These are phyloP conservation scores for Palaemon carinicauda DNA, from an alignment of 1,140 invertebrate species.

Conservation along the genomic window DNA sequence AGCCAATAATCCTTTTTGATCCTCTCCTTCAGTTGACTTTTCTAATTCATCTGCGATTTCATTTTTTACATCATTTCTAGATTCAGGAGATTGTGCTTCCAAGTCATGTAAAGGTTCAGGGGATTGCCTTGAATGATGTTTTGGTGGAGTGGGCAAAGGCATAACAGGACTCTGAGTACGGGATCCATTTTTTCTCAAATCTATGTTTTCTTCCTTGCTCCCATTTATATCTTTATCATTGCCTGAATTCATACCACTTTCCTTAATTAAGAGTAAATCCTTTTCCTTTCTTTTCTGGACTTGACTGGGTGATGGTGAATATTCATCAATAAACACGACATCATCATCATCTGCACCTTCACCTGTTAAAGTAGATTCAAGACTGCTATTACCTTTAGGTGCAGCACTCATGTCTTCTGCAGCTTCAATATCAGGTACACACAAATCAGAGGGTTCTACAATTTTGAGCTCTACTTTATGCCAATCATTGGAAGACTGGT, in stretches of 20 bases:
- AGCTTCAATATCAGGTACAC: neutral
- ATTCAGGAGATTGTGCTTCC: neutral
- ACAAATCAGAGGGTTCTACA: constrained; percentile 17
- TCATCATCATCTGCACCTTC: constrained; percentile 35
- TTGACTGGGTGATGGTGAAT: neutral
- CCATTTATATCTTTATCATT: too few species aligned
- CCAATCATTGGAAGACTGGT: neutral
- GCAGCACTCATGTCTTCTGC: neutral
- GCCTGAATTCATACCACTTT: too few species aligned
- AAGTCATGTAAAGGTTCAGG: neutral
- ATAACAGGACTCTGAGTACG: neutral
- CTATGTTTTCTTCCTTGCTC: too few species aligned
- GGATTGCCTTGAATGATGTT: neutral
- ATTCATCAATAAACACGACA: constrained; percentile 33
- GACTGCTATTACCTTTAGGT: neutral
- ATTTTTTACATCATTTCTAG: neutral
- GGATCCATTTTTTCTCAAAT: too few species aligned
- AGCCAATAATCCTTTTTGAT: neutral
- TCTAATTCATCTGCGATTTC: neutral
- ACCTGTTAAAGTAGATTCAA: neutral
- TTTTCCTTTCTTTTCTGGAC: neutral
- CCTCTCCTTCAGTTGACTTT: neutral
- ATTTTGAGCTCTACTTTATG: constrained; percentile 30
- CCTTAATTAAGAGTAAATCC: too few species aligned
- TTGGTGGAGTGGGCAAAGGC: neutral